Evolutionary conservation across 2,888 invertebrate genomes (phyloP).

Genomic region (Galeopsomyia nigrocyanea): DNA sequence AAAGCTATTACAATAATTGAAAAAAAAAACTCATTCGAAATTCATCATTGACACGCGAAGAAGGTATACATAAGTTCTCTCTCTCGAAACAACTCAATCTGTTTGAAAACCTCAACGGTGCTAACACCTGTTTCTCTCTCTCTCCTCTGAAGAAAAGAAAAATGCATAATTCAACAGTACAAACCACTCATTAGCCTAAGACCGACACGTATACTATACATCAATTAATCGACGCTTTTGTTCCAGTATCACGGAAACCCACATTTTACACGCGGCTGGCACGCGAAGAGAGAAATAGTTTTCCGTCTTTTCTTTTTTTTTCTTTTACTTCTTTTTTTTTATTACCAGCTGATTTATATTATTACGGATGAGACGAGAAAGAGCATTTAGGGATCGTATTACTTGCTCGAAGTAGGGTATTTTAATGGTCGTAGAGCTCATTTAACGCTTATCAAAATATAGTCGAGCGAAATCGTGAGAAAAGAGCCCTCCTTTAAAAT

Average conservation of each 20-base stretch:
- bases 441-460: constrained; percentile 17
- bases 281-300: not conserved
- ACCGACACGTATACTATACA: not conserved
- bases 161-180: constrained; percentile 15
- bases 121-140: too few relatives aligned
- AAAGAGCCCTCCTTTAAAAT: constrained; percentile 13
- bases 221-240: not conserved
- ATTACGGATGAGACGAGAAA: too few relatives aligned
- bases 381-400: too few relatives aligned
- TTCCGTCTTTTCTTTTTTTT: not conserved
- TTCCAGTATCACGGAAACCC: constrained; percentile 31
- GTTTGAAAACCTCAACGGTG: too few relatives aligned
- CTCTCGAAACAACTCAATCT: too few relatives aligned
- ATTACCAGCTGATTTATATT: not conserved
- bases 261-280: constrained; percentile 16
- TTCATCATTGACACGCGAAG: too few relatives aligned
- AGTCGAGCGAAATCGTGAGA: constrained; percentile 15
- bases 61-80: too few relatives aligned
- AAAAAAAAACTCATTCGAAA: too few relatives aligned
- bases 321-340: not conserved
- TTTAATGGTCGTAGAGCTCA: not conserved
- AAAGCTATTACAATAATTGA: too few relatives aligned
- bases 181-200: not conserved
- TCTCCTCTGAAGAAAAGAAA: not conserved
- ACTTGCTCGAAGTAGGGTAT: too few relatives aligned